Evolutionary conservation across 2,113 vertebrate species (phyloP).

Genomic region (Andinoacara biseriatus): DNA sequence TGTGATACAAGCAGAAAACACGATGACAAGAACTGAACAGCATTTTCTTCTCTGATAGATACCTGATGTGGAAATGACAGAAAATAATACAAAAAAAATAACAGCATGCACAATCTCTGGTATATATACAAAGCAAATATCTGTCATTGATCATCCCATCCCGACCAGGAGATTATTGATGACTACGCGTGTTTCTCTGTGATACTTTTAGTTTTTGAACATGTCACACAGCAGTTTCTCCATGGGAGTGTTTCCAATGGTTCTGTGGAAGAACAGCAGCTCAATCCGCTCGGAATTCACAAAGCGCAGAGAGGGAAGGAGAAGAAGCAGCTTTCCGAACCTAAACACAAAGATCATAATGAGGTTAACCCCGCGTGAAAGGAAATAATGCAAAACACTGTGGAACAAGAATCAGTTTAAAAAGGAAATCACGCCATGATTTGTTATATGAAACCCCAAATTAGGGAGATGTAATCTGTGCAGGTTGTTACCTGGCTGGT

Average conservation of each 20-base stretch:
- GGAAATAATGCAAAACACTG: not conserved
- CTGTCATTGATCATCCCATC: not conserved
- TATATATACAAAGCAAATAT: slow-evolving; percentile 31
- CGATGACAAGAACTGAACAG: not conserved
- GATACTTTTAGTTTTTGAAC: slow-evolving; percentile 86
- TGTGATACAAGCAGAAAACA: slow-evolving; percentile 38
- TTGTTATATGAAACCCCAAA: not conserved
- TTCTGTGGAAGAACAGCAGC: slow-evolving; percentile 93
- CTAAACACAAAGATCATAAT: slow-evolving; percentile 67
- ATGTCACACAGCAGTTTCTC: slow-evolving; percentile 95
- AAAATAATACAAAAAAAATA: slow-evolving; percentile 49
- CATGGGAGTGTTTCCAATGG: slow-evolving; percentile 94
- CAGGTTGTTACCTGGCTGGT: slow-evolving; percentile 86
- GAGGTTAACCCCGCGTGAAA: not conserved
- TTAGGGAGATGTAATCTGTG: not conserved
- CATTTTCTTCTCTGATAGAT: slow-evolving; percentile 5
- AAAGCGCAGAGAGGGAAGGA: slow-evolving; percentile 90
- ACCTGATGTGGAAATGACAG: slow-evolving; percentile 32
- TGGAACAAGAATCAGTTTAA: not conserved
- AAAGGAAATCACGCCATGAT: not conserved
- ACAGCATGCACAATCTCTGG: slow-evolving; percentile 57
- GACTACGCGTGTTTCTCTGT: not conserved
- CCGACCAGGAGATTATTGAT: not conserved
- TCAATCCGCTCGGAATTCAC: slow-evolving; percentile 93
- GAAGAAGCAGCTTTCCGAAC: slow-evolving; percentile 94